Percentiles rank a stretch among this genome's conserved stretches.
Conservation (phyloP, 2,113 vertebrate genomes). For the Hylia prasina region DNA sequence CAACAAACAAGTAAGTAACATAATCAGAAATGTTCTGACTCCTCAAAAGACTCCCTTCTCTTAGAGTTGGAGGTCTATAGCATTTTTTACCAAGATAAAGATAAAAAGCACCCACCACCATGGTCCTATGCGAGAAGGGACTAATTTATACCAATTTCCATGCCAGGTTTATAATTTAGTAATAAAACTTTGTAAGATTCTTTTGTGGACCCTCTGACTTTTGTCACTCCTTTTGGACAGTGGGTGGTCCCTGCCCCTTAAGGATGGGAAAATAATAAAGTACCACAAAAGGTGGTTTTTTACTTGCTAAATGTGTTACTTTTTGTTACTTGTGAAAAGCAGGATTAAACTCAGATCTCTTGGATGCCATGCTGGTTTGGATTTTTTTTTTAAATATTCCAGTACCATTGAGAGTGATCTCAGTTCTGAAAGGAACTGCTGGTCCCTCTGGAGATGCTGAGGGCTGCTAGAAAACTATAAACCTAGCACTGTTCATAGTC, state of each 20-base stretch:
- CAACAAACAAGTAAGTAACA: background rate
- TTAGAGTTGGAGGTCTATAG: background rate
- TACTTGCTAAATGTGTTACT: background rate
- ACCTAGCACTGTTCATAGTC: background rate
- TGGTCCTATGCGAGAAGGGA: background rate
- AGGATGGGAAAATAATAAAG: background rate
- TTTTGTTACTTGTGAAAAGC: background rate
- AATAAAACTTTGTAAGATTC: background rate
- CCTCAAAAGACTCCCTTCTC: background rate
- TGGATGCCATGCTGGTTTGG: background rate
- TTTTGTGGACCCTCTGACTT: background rate
- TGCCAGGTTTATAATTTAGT: background rate
- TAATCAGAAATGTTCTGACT: background rate
- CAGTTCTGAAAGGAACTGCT: background rate
- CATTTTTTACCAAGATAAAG: background rate
- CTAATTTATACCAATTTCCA: background rate
- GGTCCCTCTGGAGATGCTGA: background rate
- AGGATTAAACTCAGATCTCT: background rate
- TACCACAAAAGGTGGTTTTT: background rate
- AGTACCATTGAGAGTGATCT: background rate
- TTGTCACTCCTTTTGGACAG: background rate
- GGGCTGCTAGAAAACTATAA: background rate
- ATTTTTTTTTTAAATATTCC: background rate
- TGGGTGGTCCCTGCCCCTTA: background rate
- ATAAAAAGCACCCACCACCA: background rate